Evolutionary conservation across 2,888 invertebrate species (phyloP), one percentile per base, ranked within the genome.

Genomic region (Epinotia bilunana): DNA sequence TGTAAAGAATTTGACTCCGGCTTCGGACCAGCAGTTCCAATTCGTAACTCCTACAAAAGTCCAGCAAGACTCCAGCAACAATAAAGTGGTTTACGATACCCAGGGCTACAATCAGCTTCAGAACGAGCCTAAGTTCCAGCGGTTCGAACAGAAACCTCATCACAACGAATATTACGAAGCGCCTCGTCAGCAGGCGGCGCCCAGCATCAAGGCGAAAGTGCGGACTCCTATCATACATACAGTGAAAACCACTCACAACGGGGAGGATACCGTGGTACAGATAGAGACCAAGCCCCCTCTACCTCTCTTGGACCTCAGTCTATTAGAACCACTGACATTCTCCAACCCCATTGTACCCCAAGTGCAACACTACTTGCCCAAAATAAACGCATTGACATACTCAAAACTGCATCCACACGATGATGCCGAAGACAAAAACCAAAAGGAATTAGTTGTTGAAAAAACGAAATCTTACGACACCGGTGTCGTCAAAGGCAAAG

Each of bases 301-400:
- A 6, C 92, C 91, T 58, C 81, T 93, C 2, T 77, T 94, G 65
- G 91, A 94, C 73, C 83, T 94, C 43, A 91, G 86, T 76, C 89
- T 93, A 64, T 83, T 93, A 55, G 91, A 94, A 78, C 94, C 94
- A 5, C 82, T 94, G 76, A 90, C 89, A 9, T 94, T 94, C 79
- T 89, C 84, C 3, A 94, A 93, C 79, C 93, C 94, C 5, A 80
- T 94, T 43, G 94, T 94, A 18, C 91, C 94, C 12, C 94, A 94
- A 88, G 88, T 93, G 57, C 94, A 94, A 83, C 93, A 94, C 79
- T 94, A 87, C 79, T 85, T 94, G 65, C 94, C 94, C 11, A 88
- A 88, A 83, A 90, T 93, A 73, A 85, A 83, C 73, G 82, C 88
- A 57, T 90, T 89, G 7, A 91, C 87, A 1, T 92, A 92, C 77